These are phyloP conservation scores for Phalacrocorax carbo DNA, from an alignment of 2,113 vertebrate species.

Conservation along the genomic window DNA sequence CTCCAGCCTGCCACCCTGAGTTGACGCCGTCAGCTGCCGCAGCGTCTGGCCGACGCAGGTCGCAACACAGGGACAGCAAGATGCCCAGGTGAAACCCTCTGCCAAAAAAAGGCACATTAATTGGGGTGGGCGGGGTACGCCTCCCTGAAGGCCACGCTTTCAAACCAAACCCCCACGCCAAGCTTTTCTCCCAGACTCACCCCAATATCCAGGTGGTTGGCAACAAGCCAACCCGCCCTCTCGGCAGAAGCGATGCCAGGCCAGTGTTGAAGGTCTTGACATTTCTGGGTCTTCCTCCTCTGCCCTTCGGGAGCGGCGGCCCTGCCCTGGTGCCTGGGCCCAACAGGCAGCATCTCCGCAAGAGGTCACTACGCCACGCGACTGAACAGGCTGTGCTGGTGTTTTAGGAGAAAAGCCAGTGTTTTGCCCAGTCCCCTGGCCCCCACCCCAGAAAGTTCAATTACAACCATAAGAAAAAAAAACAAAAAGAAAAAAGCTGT, in stretches of 20 bases:
- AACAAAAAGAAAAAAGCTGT: neutral
- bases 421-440: neutral
- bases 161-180: neutral
- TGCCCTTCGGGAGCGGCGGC: neutral
- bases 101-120: neutral
- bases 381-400: accelerated
- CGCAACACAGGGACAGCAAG: neutral
- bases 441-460: too few relatives aligned
- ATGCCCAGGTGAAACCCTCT: neutral
- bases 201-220: accelerated
- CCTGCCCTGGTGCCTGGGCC: accelerated
- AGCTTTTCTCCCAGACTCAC: neutral
- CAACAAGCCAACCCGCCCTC: neutral
- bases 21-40: neutral
- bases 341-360: neutral
- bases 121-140: accelerated
- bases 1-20: constrained; percentile 27
- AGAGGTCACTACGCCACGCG: neutral
- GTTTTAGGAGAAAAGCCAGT: neutral
- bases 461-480: neutral
- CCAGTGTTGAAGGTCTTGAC: neutral
- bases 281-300: neutral
- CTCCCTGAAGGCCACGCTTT: neutral
- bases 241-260: neutral
- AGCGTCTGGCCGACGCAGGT: neutral